Evolutionary conservation across 1,140 invertebrate species (phyloP), one percentile per base, ranked within the genome.

Genomic region (Mycetomoellerius zeteki): DNA sequence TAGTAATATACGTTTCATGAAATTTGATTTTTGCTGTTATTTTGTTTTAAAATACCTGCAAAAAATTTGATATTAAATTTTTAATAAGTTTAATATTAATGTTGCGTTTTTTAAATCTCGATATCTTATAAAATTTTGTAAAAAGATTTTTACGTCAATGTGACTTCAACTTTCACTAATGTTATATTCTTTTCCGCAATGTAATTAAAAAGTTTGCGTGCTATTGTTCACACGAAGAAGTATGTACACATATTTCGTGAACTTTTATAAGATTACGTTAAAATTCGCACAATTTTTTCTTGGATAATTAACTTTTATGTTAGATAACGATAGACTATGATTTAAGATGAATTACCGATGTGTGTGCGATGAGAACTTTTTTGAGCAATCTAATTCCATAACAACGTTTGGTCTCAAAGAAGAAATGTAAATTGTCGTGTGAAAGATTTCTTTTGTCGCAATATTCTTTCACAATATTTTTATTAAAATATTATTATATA

Each of bases 151-250:
- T n/a, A n/a, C 54, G 4, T 73, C 33, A 24, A 43, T 75, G 52
- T 67, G 24, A 72, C 24, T 54, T 7, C 24, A 75, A 50, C 80
- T 84, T 84, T 84, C 80, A 84, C 80, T 47, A 37, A 75, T 75
- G 43, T 75, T 84, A 84, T 69, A 75, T 50, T 73, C 69, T 84
- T 84, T 84, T 84, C 69, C 69, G 52, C 80, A 75, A 84, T 73
- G 80, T 58, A 82, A 82, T 82, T 84, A 84, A 84, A 82, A 84
- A 84, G 69, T 84, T 75, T 24, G 37, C 52, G 80, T 54, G 69
- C 80, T 75, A 75, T 84, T 84, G 69, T 84, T 84, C 69, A 43
- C 43, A 27, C 54, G 4, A 75, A 73, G 69, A 73, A 62, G 69
- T 37, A n/a, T 8, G 56, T 72, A n/a, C n/a, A n/a, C n/a, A n/a